Evolutionary conservation across 2,888 invertebrate species (phyloP), one percentile per base, ranked within the genome.

Genomic region (Sarcophaga caerulescens): DNA sequence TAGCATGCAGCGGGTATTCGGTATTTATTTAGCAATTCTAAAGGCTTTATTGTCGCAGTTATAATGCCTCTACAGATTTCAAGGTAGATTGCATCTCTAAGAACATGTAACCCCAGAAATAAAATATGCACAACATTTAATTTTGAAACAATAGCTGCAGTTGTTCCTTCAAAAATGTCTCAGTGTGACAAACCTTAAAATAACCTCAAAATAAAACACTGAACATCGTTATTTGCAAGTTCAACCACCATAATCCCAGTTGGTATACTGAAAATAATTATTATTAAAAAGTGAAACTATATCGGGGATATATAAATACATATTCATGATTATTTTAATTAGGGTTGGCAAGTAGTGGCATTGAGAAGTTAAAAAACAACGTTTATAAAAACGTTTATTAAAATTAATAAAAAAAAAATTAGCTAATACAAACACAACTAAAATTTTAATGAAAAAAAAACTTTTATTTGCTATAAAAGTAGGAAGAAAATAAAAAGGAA

Each of bases 201-300:
- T 44, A 19, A 47, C 65, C 45, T 35, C 8, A 35, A 35, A 35
- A 10, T 57, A 23, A 57, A 62, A 65, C 23, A n/a, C 19, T 19
- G 19, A 45, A n/a, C 35, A 35, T 1, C 45, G 35, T 45, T 52
- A 63, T 63, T 52, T 70, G 70, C 19, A 47, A n/a, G 73, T 57
- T n/a, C 65, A 65, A 66, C 69, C 75, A 45, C 17, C 25, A 60
- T 66, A 60, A n/a, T 23, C 44, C 25, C 62, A 74, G 35, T n/a
- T 74, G 74, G n/a, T 81, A 21, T 57, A 17, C 62, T 25, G 59
- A 23, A 74, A 74, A 63, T 74, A 79, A 78, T 79, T 74, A 63
- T 57, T 84, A 79, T 69, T 63, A 35, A 59, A 62, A 78, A 83
- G 78, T 52, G 68, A 17, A 62, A n/a, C 65, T 35, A 35, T 35